Evolutionary conservation across 1,140 invertebrate species (phyloP), one percentile per base, ranked within the genome.

Genomic region (Drosophila neocordata): DNA sequence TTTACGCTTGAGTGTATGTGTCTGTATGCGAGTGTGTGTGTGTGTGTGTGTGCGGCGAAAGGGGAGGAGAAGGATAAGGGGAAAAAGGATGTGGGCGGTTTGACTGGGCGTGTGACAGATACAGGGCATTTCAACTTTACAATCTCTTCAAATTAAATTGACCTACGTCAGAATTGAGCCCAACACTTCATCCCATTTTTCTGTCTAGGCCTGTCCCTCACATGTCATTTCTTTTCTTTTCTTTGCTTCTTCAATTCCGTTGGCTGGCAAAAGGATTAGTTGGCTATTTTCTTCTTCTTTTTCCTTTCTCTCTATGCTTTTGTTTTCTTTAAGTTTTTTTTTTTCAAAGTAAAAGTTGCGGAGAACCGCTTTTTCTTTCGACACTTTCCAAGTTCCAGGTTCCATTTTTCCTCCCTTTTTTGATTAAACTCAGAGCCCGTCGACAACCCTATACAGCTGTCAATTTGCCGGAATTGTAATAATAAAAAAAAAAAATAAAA

Each of bases 141-240:
- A 81, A 81, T 81, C 79, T 77, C 78, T 77, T 81, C 79, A 81
- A 81, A 81, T 81, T 81, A 81, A 81, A 81, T 81, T 77, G 79
- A 81, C 79, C 79, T 68, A 81, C 73, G 78, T 81, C 79, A 81
- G 63, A 80, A 72, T 76, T 63, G 77, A 70, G 44, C 27, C 24
- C 27, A 31, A 38, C 15, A 38, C 27, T 13, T n/a, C 5, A 37
- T 61, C 22, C 53, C 73, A 44, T 22, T 8, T 1, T n/a, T 18
- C 15, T 13, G 58, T 56, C 65, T 51, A 38, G 59, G 44, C 66
- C 37, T 72, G 59, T 74, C 62, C 56, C 60, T 65, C 52, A 66
- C 77, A 70, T 79, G 69, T 69, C 61, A 31, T 57, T 63, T 66
- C 70, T 73, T 51, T 37, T 55, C 56, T 9, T 63, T 52, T n/a